Base-by-base conservation (phyloP, 2,888 invertebrate species). In the Leptinotarsa tumamoca region DNA sequence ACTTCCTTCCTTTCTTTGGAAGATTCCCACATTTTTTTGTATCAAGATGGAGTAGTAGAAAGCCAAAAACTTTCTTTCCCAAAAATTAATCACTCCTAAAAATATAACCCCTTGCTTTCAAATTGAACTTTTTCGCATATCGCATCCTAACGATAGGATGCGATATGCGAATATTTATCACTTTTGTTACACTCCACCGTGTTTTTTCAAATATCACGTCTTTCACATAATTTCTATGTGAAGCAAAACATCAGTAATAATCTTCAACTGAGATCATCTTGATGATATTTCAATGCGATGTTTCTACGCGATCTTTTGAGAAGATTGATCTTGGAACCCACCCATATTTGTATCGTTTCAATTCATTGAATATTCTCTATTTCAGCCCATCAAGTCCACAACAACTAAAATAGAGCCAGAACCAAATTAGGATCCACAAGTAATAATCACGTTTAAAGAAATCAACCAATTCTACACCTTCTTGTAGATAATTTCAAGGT, bases 371-470 rank as follows among this genome's bases (percentile, higher is more conserved):
- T 43, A 10, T 63, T 63, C 1, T 63, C 7, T n/a, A n/a, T 63
- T 43, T 17, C 63, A 63, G 63, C n/a, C 17, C 27, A 33, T 63
- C 63, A 27, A 33, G 3, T 17, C 33, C 13, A 17, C 63, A 63
- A 63, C 43, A 63, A 63, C 63, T 63, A 63, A 21, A 27, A 58
- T 58, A 63, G 63, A 14, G 33, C 63, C 43, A 63, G n/a, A 27
- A 63, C n/a, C 33, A 27, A 27, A 63, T 17, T n/a, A 63, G 33
- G 27, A 63, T 7, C 27, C 43, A 63, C 63, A 63, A 61, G 63
- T n/a, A 63, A 63, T 63, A 63, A 33, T 43, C 63, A 33, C 27
- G 17, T 58, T 4, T 18, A n/a, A 63, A n/a, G 3, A 43, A 63
- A 63, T 10, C 63, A 33, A 33, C n/a, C 17, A 33, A 43, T 7